phyloP scores from a whole-genome alignment of 2,113 vertebrate genomes.

The Urocitellus parryii region DNA sequence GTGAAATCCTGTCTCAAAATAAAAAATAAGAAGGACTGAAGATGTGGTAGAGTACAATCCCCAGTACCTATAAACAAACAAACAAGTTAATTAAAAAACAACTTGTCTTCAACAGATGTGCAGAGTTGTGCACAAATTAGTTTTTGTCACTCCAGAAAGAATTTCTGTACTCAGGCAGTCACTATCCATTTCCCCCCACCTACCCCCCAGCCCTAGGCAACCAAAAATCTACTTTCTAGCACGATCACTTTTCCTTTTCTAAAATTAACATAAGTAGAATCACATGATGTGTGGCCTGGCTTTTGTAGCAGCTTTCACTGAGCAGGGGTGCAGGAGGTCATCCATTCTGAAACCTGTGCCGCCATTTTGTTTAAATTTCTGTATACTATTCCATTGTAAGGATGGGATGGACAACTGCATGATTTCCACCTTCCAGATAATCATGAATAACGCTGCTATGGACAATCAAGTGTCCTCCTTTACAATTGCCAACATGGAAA shows the following conservation, averaged over 20 bases:
- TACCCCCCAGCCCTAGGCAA: neutral
- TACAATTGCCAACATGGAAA: neutral
- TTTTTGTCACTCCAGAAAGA: neutral
- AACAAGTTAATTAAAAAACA: no score
- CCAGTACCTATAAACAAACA: no score
- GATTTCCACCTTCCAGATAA: neutral
- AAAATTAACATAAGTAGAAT: neutral
- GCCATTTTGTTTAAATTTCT: neutral
- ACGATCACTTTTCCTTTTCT: neutral
- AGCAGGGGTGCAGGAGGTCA: no score
- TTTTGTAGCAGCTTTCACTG: neutral
- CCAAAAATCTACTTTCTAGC: neutral
- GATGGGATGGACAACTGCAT: neutral
- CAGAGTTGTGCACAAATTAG: neutral
- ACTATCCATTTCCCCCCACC: neutral
- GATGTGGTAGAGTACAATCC: no score
- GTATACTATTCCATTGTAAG: neutral
- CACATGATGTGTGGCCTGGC: neutral
- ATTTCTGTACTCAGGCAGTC: neutral
- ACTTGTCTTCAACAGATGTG: neutral
- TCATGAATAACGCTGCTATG: neutral
- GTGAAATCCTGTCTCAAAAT: no score
- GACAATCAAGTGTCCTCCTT: neutral
- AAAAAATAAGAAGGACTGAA: no score
- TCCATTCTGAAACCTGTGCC: neutral